Conservation (phyloP, 2,888 invertebrate genomes). For the Drosophila anceps region DNA sequence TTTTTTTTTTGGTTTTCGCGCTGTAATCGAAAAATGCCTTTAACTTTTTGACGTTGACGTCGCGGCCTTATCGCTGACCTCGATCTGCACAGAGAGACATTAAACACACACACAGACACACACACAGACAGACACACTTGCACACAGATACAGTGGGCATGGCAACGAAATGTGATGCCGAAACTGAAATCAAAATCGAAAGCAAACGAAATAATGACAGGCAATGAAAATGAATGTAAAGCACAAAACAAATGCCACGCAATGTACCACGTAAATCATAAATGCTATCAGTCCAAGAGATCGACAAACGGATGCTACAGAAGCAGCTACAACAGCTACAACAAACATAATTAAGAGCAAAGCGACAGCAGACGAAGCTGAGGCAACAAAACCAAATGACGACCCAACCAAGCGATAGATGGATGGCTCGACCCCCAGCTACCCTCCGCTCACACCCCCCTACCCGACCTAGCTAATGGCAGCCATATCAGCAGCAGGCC, state of each 20-base stretch:
- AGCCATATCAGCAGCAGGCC: slow-evolving; percentile 48
- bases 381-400: slow-evolving; percentile 56
- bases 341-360: slow-evolving; percentile 79
- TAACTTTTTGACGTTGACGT: slow-evolving; percentile 67
- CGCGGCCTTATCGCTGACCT: slow-evolving; percentile 77
- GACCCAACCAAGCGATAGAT: slow-evolving; percentile 55
- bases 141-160: slow-evolving; percentile 31
- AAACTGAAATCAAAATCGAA: slow-evolving; percentile 70
- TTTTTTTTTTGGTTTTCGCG: slow-evolving; percentile 44
- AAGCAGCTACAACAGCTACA: slow-evolving; percentile 50
- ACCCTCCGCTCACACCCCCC: neutral
- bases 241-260: slow-evolving; percentile 72
- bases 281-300: slow-evolving; percentile 75
- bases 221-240: slow-evolving; percentile 68
- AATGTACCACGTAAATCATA: slow-evolving; percentile 82
- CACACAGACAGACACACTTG: slow-evolving; percentile 22
- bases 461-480: slow-evolving; percentile 31
- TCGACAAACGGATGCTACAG: slow-evolving; percentile 79
- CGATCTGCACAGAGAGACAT: slow-evolving; percentile 67
- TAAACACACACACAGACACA: slow-evolving; percentile 40
- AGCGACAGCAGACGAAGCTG: slow-evolving; percentile 45
- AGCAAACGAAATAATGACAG: slow-evolving; percentile 68
- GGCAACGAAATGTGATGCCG: slow-evolving; percentile 56
- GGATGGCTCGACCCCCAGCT: slow-evolving; percentile 34
- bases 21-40: slow-evolving; percentile 65